Evolutionary conservation across 1,140 invertebrate species (phyloP).

Genomic region (Amphibalanus amphitrite): DNA sequence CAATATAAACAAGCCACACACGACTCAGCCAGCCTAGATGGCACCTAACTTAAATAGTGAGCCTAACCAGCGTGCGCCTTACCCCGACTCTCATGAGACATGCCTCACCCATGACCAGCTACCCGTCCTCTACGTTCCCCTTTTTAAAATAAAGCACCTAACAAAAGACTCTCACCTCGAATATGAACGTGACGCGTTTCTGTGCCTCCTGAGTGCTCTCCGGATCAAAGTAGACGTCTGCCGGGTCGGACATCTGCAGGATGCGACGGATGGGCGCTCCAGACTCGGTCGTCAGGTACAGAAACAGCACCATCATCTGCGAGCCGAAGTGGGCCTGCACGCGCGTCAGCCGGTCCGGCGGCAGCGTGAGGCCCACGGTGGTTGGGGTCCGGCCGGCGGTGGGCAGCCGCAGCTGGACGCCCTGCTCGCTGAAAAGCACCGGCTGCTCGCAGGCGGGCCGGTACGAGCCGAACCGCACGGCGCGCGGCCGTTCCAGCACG

Average conservation of each 20-base stretch:
- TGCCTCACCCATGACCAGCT: too few species aligned
- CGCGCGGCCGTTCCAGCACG: not conserved
- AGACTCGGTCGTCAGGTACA: not conserved
- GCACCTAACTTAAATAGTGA: too few species aligned
- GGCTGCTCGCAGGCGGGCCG: not conserved
- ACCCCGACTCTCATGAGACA: too few species aligned
- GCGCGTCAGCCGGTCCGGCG: not conserved
- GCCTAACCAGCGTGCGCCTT: too few species aligned
- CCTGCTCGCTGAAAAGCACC: not conserved
- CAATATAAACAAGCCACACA: too few species aligned
- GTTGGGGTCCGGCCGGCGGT: not conserved
- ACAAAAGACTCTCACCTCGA: not conserved
- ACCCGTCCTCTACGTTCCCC: too few species aligned
- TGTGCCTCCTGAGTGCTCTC: not conserved
- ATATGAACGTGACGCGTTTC: not conserved
- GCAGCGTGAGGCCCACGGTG: not conserved
- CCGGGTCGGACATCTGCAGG: not conserved
- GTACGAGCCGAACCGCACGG: not conserved
- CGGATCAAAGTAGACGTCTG: not conserved
- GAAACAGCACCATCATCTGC: not conserved
- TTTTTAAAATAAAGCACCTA: not conserved
- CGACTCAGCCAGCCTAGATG: too few species aligned
- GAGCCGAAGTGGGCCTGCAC: not conserved
- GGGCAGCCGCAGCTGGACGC: not conserved
- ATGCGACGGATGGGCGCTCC: not conserved